phyloP scores from a whole-genome alignment of 2,888 invertebrate genomes.

The Drosophila putrida region DNA sequence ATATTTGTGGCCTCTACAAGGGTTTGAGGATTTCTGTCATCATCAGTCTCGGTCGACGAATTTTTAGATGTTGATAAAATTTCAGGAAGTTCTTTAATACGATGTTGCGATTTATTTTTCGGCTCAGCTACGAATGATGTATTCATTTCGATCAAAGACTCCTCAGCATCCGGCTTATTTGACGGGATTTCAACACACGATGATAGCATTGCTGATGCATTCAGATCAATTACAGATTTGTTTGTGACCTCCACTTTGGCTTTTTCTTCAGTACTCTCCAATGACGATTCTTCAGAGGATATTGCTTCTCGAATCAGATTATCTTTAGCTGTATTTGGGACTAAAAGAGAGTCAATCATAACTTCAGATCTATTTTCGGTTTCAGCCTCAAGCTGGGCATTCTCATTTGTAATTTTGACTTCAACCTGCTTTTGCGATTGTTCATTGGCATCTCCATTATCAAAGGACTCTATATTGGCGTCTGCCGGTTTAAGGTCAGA shows the following conservation, averaged over 20 bases:
- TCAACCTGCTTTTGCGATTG: background rate
- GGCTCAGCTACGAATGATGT: background rate
- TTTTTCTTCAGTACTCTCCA: background rate
- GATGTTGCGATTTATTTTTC: background rate
- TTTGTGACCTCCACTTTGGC: background rate
- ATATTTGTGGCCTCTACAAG: background rate
- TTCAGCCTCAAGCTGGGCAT: background rate
- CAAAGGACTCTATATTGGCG: background rate
- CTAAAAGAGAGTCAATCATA: background rate
- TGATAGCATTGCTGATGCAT: background rate
- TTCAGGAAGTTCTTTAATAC: background rate
- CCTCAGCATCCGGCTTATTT: background rate
- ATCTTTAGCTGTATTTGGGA: background rate
- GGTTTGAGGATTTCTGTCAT: too few relatives aligned
- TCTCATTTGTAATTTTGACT: background rate
- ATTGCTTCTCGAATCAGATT: background rate
- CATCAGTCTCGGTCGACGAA: background rate
- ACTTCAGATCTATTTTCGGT: background rate
- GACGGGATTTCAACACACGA: background rate
- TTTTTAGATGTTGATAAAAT: background rate
- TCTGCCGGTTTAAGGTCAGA: background rate
- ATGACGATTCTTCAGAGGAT: conserved; percentile 1
- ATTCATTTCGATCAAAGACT: background rate
- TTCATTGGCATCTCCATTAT: background rate
- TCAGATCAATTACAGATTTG: background rate